phyloP scores from a whole-genome alignment of 2,113 vertebrate genomes.

The Prunella fulvescens region DNA sequence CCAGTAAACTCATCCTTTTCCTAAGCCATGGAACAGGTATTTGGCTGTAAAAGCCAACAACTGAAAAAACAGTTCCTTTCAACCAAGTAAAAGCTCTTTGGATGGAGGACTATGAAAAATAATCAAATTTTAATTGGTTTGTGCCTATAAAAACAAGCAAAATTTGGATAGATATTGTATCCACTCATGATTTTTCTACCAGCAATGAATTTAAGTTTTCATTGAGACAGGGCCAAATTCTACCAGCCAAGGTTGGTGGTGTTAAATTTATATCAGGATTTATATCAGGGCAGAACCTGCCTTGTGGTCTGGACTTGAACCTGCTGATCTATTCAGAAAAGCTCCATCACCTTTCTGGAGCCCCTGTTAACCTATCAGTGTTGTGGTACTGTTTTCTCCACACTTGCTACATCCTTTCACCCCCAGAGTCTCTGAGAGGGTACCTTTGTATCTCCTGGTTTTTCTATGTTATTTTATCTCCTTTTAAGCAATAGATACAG shows the following conservation, averaged over 20 bases:
- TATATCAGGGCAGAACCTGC: background rate
- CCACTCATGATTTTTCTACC: background rate
- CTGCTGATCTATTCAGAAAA: background rate
- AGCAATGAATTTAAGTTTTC: background rate
- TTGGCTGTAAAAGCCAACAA: background rate
- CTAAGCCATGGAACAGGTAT: background rate
- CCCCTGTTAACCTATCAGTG: background rate
- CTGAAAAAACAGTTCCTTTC: background rate
- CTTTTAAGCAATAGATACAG: background rate
- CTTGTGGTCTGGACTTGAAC: background rate
- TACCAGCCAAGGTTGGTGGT: rapidly evolving
- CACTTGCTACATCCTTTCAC: background rate
- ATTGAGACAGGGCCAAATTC: background rate
- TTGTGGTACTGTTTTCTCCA: background rate
- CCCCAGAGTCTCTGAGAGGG: background rate
- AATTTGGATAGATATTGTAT: background rate
- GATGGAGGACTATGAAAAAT: background rate
- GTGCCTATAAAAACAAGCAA: background rate
- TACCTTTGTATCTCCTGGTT: background rate
- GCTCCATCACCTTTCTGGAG: background rate
- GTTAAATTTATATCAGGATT: no score
- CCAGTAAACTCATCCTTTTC: background rate
- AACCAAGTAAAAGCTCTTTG: background rate
- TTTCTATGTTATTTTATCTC: background rate
- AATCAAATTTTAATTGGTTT: background rate